Base-by-base conservation (phyloP, 2,113 vertebrate species). In the Pipa parva region DNA sequence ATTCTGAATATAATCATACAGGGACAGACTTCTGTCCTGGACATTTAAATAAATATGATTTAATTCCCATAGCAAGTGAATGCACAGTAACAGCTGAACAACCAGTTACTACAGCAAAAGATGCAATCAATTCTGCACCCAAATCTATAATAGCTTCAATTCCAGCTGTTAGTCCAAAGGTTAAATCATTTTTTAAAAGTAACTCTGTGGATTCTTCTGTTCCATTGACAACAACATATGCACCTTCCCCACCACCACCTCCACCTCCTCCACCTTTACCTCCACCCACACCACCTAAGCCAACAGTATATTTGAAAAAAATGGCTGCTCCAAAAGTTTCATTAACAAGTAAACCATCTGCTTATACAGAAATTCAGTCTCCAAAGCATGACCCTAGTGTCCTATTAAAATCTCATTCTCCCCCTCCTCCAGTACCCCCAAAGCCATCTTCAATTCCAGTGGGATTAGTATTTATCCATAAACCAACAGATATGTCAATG, bases 341-440 rank as follows among this genome's bases (percentile, higher is more conserved):
- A 77, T 42, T 63, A 69, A 46, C 74, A 73, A 8, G 73, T 71
- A 66, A 73, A 39, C 7, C 72, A 58, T 33, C 22, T 50, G 61
- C 77, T 25, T 77, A 62, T 78, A 79, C 18, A 73, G 83, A 63
- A 58, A 75, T 78, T 20, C 77, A 65, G 20, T 61, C 7, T 29
- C 76, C 52, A 92, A 82, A 78, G 88, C 74, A 75, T 57, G 78
- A 81, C 17, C 69, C 75, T 63, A 77, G 87, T 73, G 48, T 77
- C 52, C 81, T 87, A 75, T 4, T 42, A 95, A 93, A 80, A 68
- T 75, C 48, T 78, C 72, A 28, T 77, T 75, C 91, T 18, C 78
- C 84, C 71, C 95, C 95, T 70, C 95, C 95, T 71, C 95, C 95
- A 55, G 91, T 99, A 59, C 95, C 96, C 71, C 96, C 96, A 29